Evolutionary conservation across 2,113 vertebrate genomes (phyloP), one percentile per base, ranked within the genome.

Genomic region (Hoplias malabaricus): DNA sequence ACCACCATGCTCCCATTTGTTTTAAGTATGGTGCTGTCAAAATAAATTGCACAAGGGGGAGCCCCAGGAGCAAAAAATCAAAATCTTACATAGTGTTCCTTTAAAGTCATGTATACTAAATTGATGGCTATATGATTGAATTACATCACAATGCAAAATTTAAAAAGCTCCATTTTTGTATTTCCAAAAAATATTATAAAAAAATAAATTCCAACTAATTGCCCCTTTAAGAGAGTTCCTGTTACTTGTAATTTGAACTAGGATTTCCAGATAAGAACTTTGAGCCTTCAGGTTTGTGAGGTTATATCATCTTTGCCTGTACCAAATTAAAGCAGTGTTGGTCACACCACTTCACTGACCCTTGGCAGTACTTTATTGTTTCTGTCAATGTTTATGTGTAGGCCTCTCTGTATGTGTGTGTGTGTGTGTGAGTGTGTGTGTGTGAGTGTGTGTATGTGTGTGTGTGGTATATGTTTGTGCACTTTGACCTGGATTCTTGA

Each of bases 401-500:
- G n/a, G n/a, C n/a, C n/a, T n/a, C n/a, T n/a, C n/a, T 53, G n/a
- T 53, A 23, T 9, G 6, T 4, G 19, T 21, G 7, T 21, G 8
- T 53, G 48, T 53, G 5, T 53, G n/a, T 50, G 46, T 38, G 9
- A 38, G 4, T 5, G 43, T 50, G 48, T 33, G 67, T 13, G 29
- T 5, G 31, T 54, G 48, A 29, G 65, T 43, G 38, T 19, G 40
- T 68, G 65, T n/a, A 43, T 42, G 53, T 27, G 21, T 42, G 53
- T n/a, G 9, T 31, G 14, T 25, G 6, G 10, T 46, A 11, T 14
- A 2, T 46, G 4, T 38, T 8, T 38, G 43, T 16, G 33, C 38
- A 77, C 75, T 77, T 69, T 77, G 75, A 27, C 38, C 75, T 46
- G 27, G 5, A 77, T 59, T 48, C 16, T 12, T 69, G 65, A 57